Base-by-base conservation (phyloP, 2,888 invertebrate genomes). In the Apamea epomidion region DNA sequence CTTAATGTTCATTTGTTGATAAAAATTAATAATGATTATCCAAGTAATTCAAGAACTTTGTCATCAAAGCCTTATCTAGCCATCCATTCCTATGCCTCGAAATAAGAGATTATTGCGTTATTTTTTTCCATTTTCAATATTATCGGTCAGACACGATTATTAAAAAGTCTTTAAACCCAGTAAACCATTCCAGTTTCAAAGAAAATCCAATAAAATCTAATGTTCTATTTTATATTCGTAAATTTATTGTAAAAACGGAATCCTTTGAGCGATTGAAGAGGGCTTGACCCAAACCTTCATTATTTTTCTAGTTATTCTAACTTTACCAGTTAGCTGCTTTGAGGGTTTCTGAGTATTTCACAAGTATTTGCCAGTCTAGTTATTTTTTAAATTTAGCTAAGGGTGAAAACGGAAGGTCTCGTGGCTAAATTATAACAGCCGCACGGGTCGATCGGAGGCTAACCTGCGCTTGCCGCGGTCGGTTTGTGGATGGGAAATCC, bases 201-300 rank as follows among this genome's bases (percentile, higher is more conserved):
- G 58, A 64, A 76, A 62, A 71, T 79, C 68, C 60, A 80, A 87
- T 87, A 76, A 80, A 75, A 76, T 68, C 42, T 81, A 74, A 84
- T 78, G 78, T 76, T 74, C 60, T 76, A 77, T 85, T 85, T 81
- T 78, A 87, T 77, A 77, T 80, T 76, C 78, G 60, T 64, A 74
- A 80, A 80, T 80, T 81, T 81, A 85, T 87, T 81, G 70, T 78
- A 74, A 81, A 71, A 76, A 73, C 29, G 70, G 69, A 65, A 76
- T 85, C 85, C 74, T 64, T 78, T 70, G 62, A 80, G 71, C 42
- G 81, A 71, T 54, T 78, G 72, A 81, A 87, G 88, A 58, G 72
- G 74, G 32, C 82, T 85, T 74, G 85, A 86, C 88, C 85, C 88
- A 81, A 78, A 88, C 86, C 86, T 87, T 87, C 70, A 88, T 86